Base-by-base conservation (phyloP, 2,113 vertebrate genomes). In the Cariama cristata region DNA sequence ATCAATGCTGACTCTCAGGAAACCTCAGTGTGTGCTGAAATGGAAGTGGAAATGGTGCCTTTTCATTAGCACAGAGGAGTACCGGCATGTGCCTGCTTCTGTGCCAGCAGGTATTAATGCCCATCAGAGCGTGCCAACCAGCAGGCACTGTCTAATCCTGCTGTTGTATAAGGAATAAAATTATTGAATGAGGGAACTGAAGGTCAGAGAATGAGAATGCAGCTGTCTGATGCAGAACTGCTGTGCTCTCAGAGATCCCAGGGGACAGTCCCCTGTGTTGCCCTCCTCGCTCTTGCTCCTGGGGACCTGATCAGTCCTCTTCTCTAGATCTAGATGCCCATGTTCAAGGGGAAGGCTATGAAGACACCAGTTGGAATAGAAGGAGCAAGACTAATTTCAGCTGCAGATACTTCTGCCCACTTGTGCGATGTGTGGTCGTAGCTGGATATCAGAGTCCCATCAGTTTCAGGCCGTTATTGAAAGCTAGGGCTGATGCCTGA, bases 61-160 rank as follows among this genome's bases (percentile, higher is more conserved):
- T 97, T 97, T 97, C 94, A 90, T 93, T 87, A 94, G 42, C 56
- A 63, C 79, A 69, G 67, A 53, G 69, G 59, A 95, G 59, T 83
- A 88, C 82, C 93, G 96, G 90, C 93, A 93, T 79, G 67, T 86
- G 77, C 32, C 88, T 87, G 56, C 79, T 87, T 88, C 64, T 88
- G 87, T 93, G 91, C 91, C 96, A 96, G 86, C 88, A 96, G 93
- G 88, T 97, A 96, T 90, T 96, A 97, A 93, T 88, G 95, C 86
- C 96, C 88, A 90, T 89, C 77, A 80, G 87, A 96, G 88, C 14
- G 1, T 96, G 97, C 94, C 96, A 97, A 56, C 80, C 91, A 96
- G 95, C 83, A 97, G 93, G 86, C 67, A 92, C 59, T 96, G 81
- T 91, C 95, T 97, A 97, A 97, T 97, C 95, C 91, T 91, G 24